phyloP scores from a whole-genome alignment of 2,797 vertebrate genomes.

The Threskiornis aethiopicus region DNA sequence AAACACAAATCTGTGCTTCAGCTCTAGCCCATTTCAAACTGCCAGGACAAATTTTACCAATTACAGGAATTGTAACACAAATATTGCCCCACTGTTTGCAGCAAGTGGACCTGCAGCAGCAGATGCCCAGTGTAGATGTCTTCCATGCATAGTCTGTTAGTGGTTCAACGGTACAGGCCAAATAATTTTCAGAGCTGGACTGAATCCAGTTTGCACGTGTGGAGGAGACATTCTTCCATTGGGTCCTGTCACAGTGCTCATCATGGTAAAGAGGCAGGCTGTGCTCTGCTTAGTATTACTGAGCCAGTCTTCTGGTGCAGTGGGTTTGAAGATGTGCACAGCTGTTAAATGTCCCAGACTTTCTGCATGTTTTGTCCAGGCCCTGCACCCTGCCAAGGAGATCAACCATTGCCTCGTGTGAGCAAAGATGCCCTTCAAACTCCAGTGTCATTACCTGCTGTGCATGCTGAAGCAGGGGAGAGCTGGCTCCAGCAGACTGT shows the following conservation, averaged over 20 bases:
- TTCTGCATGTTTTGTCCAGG: background rate
- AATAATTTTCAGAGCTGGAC: background rate
- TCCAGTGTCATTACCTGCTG: conserved; percentile 55
- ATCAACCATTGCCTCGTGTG: accelerated
- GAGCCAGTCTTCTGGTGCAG: background rate
- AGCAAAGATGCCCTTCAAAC: background rate
- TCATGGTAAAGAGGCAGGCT: background rate
- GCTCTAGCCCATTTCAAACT: background rate
- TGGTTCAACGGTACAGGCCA: background rate
- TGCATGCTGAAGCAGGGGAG: background rate
- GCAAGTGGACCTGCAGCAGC: background rate
- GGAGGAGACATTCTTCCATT: background rate
- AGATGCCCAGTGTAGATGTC: background rate
- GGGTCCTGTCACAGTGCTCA: background rate
- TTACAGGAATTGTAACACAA: background rate
- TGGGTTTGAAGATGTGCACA: background rate
- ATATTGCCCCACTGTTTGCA: background rate
- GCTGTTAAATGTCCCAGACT: background rate
- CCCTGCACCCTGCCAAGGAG: background rate
- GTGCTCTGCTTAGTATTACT: background rate
- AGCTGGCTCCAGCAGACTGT: background rate
- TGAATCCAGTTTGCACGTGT: background rate
- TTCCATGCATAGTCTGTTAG: background rate
- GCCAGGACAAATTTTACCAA: background rate
- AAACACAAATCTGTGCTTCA: background rate